Percentiles rank a stretch among this genome's conserved stretches.
Conservation (phyloP, 2,113 vertebrate genomes). For the Tupaia chinensis region DNA sequence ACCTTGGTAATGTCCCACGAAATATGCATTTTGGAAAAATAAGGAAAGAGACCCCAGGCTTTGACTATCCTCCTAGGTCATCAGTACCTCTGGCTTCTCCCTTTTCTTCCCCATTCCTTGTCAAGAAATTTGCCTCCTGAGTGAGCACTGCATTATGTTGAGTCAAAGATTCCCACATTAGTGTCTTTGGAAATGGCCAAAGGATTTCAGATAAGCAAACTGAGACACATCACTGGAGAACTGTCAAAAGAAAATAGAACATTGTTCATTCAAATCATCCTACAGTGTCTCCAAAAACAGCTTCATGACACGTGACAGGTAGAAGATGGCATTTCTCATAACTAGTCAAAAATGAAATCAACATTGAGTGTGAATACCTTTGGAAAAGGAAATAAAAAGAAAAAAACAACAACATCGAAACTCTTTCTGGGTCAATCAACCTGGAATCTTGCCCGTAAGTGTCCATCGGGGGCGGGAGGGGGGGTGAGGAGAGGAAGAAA, state of each 20-base stretch:
- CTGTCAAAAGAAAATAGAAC: conserved; percentile 81
- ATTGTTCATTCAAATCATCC: conserved; percentile 80
- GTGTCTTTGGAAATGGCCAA: conserved; percentile 79
- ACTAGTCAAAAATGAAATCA: conserved; percentile 84
- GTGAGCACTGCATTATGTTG: conserved; percentile 53
- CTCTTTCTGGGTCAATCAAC: conserved; percentile 66
- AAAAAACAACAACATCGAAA: neutral
- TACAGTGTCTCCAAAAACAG: conserved; percentile 70
- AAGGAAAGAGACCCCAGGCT: neutral
- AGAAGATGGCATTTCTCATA: conserved; percentile 81
- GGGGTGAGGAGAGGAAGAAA: accelerated
- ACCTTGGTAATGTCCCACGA: neutral
- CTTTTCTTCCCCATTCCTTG: neutral
- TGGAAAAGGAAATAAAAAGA: conserved; percentile 39
- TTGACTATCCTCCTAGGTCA: accelerated
- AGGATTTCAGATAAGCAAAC: conserved; percentile 80
- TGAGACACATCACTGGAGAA: conserved; percentile 74
- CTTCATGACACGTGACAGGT: conserved; percentile 82
- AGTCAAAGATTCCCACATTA: conserved; percentile 73
- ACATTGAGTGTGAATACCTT: conserved; percentile 79
- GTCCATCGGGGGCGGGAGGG: accelerated
- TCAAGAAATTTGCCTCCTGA: conserved; percentile 59
- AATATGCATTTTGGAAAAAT: neutral
- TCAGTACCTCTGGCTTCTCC: neutral
- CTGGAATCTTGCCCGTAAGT: conserved; percentile 63